Evolutionary conservation across 1,140 invertebrate species (phyloP), one percentile per base, ranked within the genome.

Genomic region (Drosophila willistoni): DNA sequence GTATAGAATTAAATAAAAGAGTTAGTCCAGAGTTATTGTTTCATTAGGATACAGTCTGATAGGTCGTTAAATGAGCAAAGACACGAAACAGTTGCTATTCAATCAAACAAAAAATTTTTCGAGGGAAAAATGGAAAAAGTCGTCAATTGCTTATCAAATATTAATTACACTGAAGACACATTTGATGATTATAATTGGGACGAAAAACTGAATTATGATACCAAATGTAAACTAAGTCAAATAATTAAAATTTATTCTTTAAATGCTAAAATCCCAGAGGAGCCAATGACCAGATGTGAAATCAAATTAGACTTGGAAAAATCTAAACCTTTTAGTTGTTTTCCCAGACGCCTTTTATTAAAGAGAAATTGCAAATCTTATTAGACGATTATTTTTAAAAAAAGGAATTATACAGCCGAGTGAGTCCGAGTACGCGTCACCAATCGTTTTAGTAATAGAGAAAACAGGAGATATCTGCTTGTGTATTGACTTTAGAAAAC

Each of bases 261-360:
- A 13, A 59, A 59, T 34, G 57, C 29, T 61, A 42, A 14, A 63
- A 64, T 51, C 41, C 39, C 25, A 65, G 57, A 60, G 4, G 34
- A 25, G 29, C 56, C 56, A 33, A n/a, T 29, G 29, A 17, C 33
- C 7, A 14, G 13, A 39, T 59, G 56, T 41, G 59, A 42, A 17
- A 61, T 42, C 9, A 61, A 61, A n/a, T 7, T 61, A 19, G 14
- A 34, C 14, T 39, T 42, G 3, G 41, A 61, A 19, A 61, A 61
- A 13, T 33, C 34, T 1, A 61, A 51, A 19, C n/a, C n/a, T n/a
- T n/a, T n/a, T n/a, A n/a, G n/a, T n/a, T n/a, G n/a, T n/a, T n/a
- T n/a, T n/a, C n/a, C n/a, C n/a, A n/a, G n/a, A n/a, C n/a, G n/a
- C n/a, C n/a, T n/a, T n/a, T n/a, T n/a, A n/a, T n/a, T n/a, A 19